A percentile compares a stretch with the other conserved stretches of the same genome.
phyloP scores from a whole-genome alignment of 2,113 vertebrate genomes.

The Oplegnathus fasciatus region DNA sequence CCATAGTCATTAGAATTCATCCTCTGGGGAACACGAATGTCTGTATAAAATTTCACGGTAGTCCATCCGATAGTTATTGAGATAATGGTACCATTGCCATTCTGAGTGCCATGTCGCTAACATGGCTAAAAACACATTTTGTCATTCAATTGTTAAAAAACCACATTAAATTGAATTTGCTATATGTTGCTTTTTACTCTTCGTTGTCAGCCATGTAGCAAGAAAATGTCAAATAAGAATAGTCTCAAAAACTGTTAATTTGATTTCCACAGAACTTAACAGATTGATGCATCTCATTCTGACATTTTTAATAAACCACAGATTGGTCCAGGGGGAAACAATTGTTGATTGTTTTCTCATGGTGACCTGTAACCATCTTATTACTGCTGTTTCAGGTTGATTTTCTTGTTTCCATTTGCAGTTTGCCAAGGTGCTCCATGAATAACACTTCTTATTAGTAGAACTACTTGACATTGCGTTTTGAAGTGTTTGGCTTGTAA shows the following conservation, averaged over 20 bases:
- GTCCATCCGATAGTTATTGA: too few relatives aligned
- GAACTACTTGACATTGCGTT: slow-evolving; percentile 29
- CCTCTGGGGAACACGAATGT: too few relatives aligned
- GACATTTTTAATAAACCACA: background rate
- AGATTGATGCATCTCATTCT: background rate
- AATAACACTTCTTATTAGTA: slow-evolving; percentile 13
- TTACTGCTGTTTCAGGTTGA: slow-evolving; percentile 23
- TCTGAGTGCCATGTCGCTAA: too few relatives aligned
- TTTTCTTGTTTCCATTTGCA: slow-evolving; percentile 36
- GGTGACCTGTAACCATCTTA: slow-evolving; percentile 23
- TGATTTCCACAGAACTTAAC: background rate
- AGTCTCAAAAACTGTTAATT: background rate
- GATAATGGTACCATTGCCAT: too few relatives aligned
- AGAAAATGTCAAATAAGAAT: background rate
- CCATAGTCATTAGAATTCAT: too few relatives aligned
- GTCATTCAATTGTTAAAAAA: background rate
- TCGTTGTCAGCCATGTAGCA: background rate
- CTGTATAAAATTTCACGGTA: too few relatives aligned
- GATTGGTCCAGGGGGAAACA: background rate
- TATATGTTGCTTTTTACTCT: background rate
- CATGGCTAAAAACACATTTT: background rate
- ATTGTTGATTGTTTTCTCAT: slow-evolving; percentile 23
- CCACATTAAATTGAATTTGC: background rate
- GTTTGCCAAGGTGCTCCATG: slow-evolving; percentile 19
- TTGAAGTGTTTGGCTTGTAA: slow-evolving; percentile 11